Base-by-base conservation (phyloP, 2,113 vertebrate genomes). In the Haliaeetus leucogaster region DNA sequence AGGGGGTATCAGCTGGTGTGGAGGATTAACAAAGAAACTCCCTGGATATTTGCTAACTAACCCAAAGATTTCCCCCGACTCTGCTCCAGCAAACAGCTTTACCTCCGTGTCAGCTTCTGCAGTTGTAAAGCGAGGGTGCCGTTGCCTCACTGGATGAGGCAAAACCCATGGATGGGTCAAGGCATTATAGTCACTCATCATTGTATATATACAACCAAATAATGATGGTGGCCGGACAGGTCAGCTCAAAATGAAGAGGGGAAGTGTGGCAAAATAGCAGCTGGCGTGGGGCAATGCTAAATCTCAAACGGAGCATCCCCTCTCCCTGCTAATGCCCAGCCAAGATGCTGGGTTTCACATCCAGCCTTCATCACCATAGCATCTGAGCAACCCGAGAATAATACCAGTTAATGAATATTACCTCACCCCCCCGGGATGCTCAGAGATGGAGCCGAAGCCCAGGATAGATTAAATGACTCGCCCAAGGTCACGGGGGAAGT, bases 401-500 rank as follows among this genome's bases (percentile, higher is more conserved):
- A 89, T 87, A 90, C 86, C 91, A 89, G 91, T 92, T 96, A 95
- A 97, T 96, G 96, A 95, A 96, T 96, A 96, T 97, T 97, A 94
- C 90, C 94, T 97, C 94, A 94, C 82, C 80, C 92, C 47, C 63
- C 47, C 1, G 58, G 94, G 96, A 96, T 89, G 92, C 91, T 95
- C 11, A 0, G 96, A 96, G 96, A 95, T 92, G 94, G 92, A 97
- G 92, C 43, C 1, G 34, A 96, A 95, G 83, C 90, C 95, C 86
- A 83, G 90, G 95, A 94, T 79, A 97, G 95, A 97, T 96, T 95
- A 97, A 97, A 93, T 92, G 94, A 97, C 96, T 97, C 14, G 36
- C 89, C 92, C 96, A 95, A 96, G 96, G 95, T 97, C 96, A 95
- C 92, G 26, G 76, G 95, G 92, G 97, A 97, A 92, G 95, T 95